Evolutionary conservation across 2,797 vertebrate genomes (phyloP).

Genomic region (Aselliscus stoliczkanus): DNA sequence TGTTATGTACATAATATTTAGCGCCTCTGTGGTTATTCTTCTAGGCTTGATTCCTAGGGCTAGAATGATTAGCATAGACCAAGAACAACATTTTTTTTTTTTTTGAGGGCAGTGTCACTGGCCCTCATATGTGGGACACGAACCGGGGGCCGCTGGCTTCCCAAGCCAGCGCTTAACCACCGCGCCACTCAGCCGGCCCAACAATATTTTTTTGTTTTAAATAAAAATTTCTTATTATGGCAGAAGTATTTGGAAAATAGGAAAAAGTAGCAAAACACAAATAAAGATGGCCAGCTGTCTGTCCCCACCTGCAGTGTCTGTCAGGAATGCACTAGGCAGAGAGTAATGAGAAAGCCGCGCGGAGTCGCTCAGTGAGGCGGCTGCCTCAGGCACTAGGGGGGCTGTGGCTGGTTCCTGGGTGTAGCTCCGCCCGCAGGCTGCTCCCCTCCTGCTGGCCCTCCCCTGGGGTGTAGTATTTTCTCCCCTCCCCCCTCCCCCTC

Average conservation of each 20-base stretch:
- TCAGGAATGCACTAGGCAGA: neutral
- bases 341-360: rapidly evolving
- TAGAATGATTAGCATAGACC: neutral
- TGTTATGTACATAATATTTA: neutral
- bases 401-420: rapidly evolving
- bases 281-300: neutral
- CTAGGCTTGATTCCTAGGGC: neutral
- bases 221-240: neutral
- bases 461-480: rapidly evolving
- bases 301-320: neutral
- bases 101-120: no score
- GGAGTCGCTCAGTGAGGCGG: neutral
- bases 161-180: no score
- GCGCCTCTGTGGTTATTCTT: neutral
- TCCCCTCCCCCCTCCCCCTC: neutral
- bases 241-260: neutral
- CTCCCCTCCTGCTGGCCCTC: neutral
- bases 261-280: neutral
- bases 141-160: no score
- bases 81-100: neutral
- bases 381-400: neutral
- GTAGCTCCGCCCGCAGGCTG: rapidly evolving
- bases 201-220: no score
- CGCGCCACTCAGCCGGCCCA: no score
- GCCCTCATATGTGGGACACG: no score